Base-by-base conservation (phyloP, 1,140 invertebrate species). In the Asbolus verrucosus region DNA sequence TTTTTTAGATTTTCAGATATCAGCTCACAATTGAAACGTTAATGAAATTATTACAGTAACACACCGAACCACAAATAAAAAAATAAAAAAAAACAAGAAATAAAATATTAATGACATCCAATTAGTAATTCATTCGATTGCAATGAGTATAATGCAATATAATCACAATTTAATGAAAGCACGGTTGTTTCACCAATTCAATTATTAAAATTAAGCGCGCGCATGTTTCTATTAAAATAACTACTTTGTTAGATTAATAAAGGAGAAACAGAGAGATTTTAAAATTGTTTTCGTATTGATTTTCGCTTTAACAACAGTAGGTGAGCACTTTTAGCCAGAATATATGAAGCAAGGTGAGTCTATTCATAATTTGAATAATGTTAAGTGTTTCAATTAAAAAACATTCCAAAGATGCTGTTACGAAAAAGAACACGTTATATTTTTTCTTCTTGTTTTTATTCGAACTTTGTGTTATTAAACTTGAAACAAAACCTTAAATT, bases 251-350 rank as follows among this genome's bases (percentile, higher is more conserved):
- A 21, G 46, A 54, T 54, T 54, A 54, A 54, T 54, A 54, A 54
- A 54, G 46, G 46, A 54, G 46, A 54, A 54, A 54, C 41, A 46
- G 41, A 46, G 46, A 54, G 46, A 54, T 54, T 54, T 54, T 54
- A 54, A 54, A 54, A 54, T 54, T 54, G 46, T 54, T 54, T 54
- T 54, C 46, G 46, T 54, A 54, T 54, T 54, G 46, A 54, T 54
- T 54, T 54, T 54, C 46, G 46, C 46, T 54, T 54, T 54, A 54
- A 27, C 41, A 46, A 21, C 46, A 27, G 46, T 54, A 54, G 46
- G 46, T 54, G 46, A 54, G 46, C 41, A 19, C 46, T 54, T 27
- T 54, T 54, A 27, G 19, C 46, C 46, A 54, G 46, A 54, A 54
- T 54, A 54, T 54, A 30, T 27, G 13, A n/a, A 14, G 9, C n/a